Conservation (phyloP, 2,113 vertebrate genomes). For the Oreochromis tanganicae region DNA sequence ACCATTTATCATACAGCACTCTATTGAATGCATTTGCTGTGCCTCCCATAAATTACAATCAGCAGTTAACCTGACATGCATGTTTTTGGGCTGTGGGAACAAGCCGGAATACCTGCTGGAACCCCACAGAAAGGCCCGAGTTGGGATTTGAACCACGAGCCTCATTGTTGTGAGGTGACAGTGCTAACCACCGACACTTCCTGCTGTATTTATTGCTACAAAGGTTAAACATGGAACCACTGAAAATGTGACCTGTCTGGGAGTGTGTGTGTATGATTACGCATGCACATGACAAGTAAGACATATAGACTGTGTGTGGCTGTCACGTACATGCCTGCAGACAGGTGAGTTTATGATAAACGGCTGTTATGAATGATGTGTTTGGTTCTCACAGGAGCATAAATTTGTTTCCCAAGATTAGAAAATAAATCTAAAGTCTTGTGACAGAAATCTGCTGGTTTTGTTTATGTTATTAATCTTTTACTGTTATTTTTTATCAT, state of each 20-base stretch:
- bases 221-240: not conserved
- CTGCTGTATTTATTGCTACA: not conserved
- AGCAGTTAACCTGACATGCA: not conserved
- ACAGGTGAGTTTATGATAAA: not conserved
- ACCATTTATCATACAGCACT: not conserved
- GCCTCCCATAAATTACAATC: not conserved
- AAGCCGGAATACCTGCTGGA: not conserved
- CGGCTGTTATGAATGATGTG: not conserved
- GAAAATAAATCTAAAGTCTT: not conserved
- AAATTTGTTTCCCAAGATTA: not conserved
- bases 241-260: not conserved
- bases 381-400: not conserved
- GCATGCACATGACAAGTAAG: not conserved
- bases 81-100: not conserved
- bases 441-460: not conserved
- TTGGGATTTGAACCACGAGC: not conserved
- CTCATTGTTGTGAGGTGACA: not conserved
- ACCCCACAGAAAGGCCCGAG: not conserved
- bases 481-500: not conserved
- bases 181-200: not conserved
- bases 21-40: not conserved
- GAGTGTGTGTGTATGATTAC: not conserved
- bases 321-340: not conserved
- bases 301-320: not conserved
- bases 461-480: not conserved